These are phyloP conservation scores for Diplodus sargus DNA, from an alignment of 2,797 vertebrate genomes.

Conservation along the genomic window DNA sequence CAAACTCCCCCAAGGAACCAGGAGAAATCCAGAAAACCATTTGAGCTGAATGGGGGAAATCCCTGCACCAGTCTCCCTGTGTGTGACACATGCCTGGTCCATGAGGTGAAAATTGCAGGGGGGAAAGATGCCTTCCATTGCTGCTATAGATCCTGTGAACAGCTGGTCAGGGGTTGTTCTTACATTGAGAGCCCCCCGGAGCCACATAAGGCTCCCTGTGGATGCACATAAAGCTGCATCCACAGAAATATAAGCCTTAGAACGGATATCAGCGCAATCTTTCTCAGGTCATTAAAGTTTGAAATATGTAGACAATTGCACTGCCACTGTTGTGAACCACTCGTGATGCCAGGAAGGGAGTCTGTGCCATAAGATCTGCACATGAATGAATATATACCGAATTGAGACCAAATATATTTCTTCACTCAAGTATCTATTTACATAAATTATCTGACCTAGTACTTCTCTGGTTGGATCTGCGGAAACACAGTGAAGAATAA, in stretches of 20 bases:
- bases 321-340: constrained; percentile 24
- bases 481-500: background rate
- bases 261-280: constrained; percentile 57
- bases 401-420: background rate
- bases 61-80: constrained; percentile 57
- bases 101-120: constrained; percentile 69
- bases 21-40: constrained; percentile 60
- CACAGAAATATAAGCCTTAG: constrained; percentile 73
- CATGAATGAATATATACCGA: background rate
- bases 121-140: constrained; percentile 72
- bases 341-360: constrained; percentile 10
- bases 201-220: constrained; percentile 67
- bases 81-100: constrained; percentile 63
- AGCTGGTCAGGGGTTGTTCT: constrained; percentile 78
- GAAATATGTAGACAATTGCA: constrained; percentile 60
- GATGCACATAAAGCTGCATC: constrained; percentile 68
- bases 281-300: constrained; percentile 71
- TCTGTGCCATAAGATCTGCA: background rate
- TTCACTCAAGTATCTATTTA: background rate
- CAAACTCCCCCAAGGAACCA: constrained; percentile 49
- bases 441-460: background rate
- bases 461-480: background rate
- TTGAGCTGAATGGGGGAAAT: constrained; percentile 68
- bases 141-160: constrained; percentile 73
- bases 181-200: constrained; percentile 69